Evolutionary conservation across 2,113 vertebrate species (phyloP), one percentile per base, ranked within the genome.

Genomic region (Serinus canaria): DNA sequence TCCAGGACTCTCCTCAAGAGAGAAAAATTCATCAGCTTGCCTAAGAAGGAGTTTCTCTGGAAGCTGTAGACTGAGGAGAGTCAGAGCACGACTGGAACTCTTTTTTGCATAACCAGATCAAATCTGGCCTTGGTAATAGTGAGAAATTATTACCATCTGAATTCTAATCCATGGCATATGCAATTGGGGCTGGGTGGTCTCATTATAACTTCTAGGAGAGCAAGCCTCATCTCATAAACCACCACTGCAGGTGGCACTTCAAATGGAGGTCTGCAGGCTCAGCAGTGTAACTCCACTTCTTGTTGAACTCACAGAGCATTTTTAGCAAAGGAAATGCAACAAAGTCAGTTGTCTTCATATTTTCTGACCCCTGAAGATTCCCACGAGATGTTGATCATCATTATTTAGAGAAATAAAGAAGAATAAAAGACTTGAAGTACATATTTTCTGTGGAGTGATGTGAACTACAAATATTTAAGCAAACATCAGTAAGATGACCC

Each of bases 131-230:
- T 76, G 44, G 68, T 83, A 97, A 92, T n/a, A 96, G 83, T 47
- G 52, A 92, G 64, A 96, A 95, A 97, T 97, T 87, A 81, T 87
- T 92, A 95, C 94, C 96, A 97, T 95, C 92, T 97, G 95, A 96
- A 90, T 94, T 80, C 43, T 96, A 96, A 97, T 96, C 92, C 56
- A 10, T 90, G 93, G 95, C 95, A 88, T 96, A 95, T 96, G 95
- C 92, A 83, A 16, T 37, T 0, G 0, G 91, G 80, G 44, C 95
- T 96, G 96, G 96, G 96, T 96, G 96, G 96, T 97, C 95, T 92
- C 91, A 44, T 95, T 94, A 82, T 89, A 94, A 74, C 91, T 93
- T 92, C 68, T 89, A 90, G 86, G 76, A 93, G 76, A 93, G 52
- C 56, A 92, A 94, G 69, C 73, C 89, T 94, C 96, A 72, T 97